These are phyloP conservation scores for Bothrops jararaca DNA, from an alignment of 2,113 vertebrate species.

Conservation along the genomic window DNA sequence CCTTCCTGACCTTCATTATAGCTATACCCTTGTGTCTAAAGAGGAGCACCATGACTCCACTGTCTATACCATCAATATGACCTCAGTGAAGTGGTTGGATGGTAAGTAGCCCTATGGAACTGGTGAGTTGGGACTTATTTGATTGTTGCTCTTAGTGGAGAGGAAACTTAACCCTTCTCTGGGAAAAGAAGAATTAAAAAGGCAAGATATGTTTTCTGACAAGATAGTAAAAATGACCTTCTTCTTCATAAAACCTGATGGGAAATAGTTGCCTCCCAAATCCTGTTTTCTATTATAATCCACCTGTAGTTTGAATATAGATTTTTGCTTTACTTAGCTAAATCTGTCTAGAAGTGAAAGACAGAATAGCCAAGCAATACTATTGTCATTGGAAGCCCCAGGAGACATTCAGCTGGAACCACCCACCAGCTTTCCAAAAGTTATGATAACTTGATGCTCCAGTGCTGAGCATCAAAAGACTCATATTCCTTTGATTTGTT, in stretches of 20 bases:
- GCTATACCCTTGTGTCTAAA: not conserved
- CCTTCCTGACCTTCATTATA: not conserved
- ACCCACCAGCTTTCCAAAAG: not conserved
- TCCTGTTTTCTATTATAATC: not conserved
- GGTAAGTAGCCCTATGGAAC: not conserved
- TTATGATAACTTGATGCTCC: not conserved
- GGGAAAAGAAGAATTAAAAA: not conserved
- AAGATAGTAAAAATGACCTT: not conserved
- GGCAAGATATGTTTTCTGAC: not conserved
- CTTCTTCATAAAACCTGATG: not conserved
- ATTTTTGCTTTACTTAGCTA: not conserved
- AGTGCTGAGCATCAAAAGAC: not conserved
- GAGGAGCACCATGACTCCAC: not conserved
- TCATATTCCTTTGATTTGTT: not conserved
- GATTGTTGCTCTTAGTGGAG: not conserved
- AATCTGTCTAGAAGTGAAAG: not conserved
- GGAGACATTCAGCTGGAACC: not conserved
- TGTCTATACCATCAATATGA: slow-evolving; percentile 1
- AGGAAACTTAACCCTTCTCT: not conserved
- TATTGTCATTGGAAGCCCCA: not conserved
- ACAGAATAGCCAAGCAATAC: not conserved
- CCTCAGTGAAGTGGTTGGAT: slow-evolving; percentile 5
- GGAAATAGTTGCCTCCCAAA: not conserved
- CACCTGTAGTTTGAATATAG: not conserved
- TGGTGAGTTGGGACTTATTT: not conserved